Evolutionary conservation across 2,113 vertebrate species (phyloP), one percentile per base, ranked within the genome.

Genomic region (Andinoacara biseriatus): DNA sequence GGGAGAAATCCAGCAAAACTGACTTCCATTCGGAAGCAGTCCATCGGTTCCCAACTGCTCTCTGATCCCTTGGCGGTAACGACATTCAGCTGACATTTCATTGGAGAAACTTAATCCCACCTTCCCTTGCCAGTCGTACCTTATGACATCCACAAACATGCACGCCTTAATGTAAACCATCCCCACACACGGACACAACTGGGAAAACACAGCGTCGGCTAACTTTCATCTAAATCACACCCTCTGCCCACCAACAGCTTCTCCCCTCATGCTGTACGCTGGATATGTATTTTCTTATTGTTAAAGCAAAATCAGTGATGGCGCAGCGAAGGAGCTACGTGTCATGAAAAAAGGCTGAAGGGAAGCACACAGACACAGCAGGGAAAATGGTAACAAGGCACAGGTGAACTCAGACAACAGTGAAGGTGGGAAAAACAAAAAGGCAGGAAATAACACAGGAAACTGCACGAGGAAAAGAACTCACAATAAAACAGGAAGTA

Each of bases 51-150:
- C 84, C 74, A 82, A 79, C 90, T 93, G 87, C 86, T 90, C 82
- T 88, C 86, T 93, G 91, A 92, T 91, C 87, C 88, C 63, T 88
- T 81, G 83, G 83, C 74, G 49, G 90, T 90, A 93, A 90, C 91
- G 82, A 85, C 83, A 91, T 87, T 93, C 78, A 84, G 80, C 89
- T 87, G 93, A 92, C 91, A 92, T 94, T 93, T 93, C 78, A 82
- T 46, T 61, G 74, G 56, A 79, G 90, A 90, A 93, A 90, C 82
- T 62, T 83, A 85, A 94, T 82, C 78, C 88, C 67, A 18, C 40
- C 58, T 29, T 63, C 38, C 20, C 22, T 60, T 82, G 90, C 90
- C 91, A 90, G 87, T 10, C 20, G 91, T 91, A 90, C 86, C 91
- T 79, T 90, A 91, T 84, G 79, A 56, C 80, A 89, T 38, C 22